Evolutionary conservation across 2,888 invertebrate genomes (phyloP).

Genomic region (Rhamnusium bicolor): DNA sequence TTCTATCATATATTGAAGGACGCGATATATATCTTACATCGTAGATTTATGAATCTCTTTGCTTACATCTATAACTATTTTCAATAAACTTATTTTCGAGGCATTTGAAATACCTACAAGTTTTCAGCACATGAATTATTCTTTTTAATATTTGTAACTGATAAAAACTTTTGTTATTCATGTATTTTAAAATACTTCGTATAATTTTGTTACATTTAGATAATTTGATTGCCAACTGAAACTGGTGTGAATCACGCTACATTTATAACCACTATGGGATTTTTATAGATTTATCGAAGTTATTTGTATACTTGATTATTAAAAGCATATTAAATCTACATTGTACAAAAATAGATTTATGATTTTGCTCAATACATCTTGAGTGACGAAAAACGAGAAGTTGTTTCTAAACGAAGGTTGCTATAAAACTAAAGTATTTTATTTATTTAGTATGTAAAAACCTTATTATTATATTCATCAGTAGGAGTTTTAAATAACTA

Average conservation of each 20-base stretch:
- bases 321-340: constrained; percentile 1
- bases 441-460: too few relatives aligned
- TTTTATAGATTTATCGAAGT: constrained; percentile 20
- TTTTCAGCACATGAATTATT: background rate
- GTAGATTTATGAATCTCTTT: too few relatives aligned
- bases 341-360: background rate
- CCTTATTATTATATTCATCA: too few relatives aligned
- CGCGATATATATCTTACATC: background rate
- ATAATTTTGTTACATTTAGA: constrained; percentile 28
- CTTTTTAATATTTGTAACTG: constrained; percentile 3
- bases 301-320: constrained; percentile 17
- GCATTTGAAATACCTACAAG: background rate
- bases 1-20: background rate
- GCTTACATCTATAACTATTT: background rate
- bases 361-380: background rate
- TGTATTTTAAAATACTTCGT: constrained; percentile 21
- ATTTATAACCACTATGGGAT: constrained; percentile 23
- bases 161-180: constrained; percentile 24
- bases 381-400: background rate
- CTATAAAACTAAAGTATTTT: too few relatives aligned
- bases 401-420: background rate
- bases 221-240: constrained; percentile 20
- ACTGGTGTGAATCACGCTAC: constrained; percentile 23
- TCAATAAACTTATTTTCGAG: background rate
- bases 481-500: too few relatives aligned